Base-by-base conservation (phyloP, 64 coral and sea anemone species). In the Pocillopora verrucosa region DNA sequence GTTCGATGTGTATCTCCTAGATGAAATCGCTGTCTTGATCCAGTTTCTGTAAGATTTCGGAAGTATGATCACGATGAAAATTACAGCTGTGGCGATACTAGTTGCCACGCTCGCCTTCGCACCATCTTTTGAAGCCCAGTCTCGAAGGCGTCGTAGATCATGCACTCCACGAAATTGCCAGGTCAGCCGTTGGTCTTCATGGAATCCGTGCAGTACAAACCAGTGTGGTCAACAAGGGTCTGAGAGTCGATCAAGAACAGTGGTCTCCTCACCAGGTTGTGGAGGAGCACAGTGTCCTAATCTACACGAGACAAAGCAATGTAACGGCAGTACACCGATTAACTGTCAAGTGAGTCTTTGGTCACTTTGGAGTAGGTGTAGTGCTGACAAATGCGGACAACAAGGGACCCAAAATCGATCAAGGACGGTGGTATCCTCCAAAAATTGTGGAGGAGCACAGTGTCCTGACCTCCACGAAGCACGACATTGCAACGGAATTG, bases 291-390 rank as follows among this genome's bases (percentile, higher is more conserved):
- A 10, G 34, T 80, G 60, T 19, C 60, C 80, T 63, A 17, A 35
- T 4, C 65, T 82, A 11, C 1, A 82, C 1, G 60, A 82, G 41
- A 64, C 80, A 41, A 59, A 61, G 13, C 14, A 38, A 0, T 82
- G 80, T 61, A 65, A 82, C 16, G 60, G 25, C 2, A 82, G 10
- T 17, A 36, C 16, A 63, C 36, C 60, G 61, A 26, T 13, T 3
- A 16, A 64, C 22, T 82, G 61, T 17, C 2, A 17, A 45, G 80
- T 82, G 15, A 82, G 61, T 37, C 65, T 61, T 11, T 82, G 80
- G 80, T 82, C 80, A 38, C 12, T 1, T 13, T 82, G 80, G 80
- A 65, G 80, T 14, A 65, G 26, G 2, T 65, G 80, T 15, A 82
- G 61, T 36, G 60, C 80, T 59, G 22, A 9, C 4, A 12, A 16